These are phyloP conservation scores for Diplolepis rosae DNA, from an alignment of 2,888 invertebrate genomes.

Conservation along the genomic window DNA sequence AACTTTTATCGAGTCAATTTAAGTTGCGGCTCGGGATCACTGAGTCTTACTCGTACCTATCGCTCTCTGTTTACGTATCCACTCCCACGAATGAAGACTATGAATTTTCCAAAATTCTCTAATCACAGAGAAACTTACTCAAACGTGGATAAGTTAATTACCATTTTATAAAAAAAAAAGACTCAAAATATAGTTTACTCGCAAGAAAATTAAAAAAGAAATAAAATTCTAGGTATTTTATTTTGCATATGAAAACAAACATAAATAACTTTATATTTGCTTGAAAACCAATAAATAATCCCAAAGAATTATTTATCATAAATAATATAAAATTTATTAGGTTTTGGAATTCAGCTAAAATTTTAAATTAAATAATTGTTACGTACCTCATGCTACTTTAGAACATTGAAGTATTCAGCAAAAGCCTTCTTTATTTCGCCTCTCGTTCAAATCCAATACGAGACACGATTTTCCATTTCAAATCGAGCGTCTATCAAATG, in stretches of 20 bases:
- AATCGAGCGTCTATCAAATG: slow-evolving; percentile 71
- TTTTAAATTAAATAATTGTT: not conserved
- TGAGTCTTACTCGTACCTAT: slow-evolving; percentile 45
- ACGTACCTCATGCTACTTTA: slow-evolving; percentile 16
- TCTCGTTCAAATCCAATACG: slow-evolving; percentile 70
- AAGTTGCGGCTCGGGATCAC: slow-evolving; percentile 67
- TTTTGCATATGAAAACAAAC: no score
- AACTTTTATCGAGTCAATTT: slow-evolving; percentile 74
- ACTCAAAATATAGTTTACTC: not conserved
- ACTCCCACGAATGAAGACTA: slow-evolving; percentile 17
- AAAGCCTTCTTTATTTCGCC: slow-evolving; percentile 62
- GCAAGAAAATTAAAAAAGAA: not conserved
- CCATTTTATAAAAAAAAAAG: not conserved
- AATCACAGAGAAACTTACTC: slow-evolving; percentile 3
- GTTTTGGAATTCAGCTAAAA: not conserved
- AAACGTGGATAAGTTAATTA: not conserved
- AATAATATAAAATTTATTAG: no score
- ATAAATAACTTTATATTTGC: no score
- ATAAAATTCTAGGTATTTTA: no score
- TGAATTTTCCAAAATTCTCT: slow-evolving; percentile 19
- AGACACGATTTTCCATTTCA: slow-evolving; percentile 71
- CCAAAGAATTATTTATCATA: no score
- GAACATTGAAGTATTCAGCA: slow-evolving; percentile 20
- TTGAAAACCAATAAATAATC: no score
- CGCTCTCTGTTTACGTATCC: not conserved